These are phyloP conservation scores for Atractosteus spatula DNA, from an alignment of 2,113 vertebrate species.

Conservation along the genomic window DNA sequence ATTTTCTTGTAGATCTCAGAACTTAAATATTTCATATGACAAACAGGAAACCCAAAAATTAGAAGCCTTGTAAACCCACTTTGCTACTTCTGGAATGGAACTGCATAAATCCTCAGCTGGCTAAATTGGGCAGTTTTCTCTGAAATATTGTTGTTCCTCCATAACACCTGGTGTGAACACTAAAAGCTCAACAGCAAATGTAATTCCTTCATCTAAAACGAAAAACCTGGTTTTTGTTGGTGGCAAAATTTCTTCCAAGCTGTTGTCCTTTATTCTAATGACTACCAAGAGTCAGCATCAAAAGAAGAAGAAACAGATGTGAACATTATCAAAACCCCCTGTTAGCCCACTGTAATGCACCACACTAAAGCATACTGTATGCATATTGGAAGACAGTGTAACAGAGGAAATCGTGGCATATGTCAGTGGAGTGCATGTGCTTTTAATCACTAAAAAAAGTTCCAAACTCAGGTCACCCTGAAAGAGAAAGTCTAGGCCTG, in stretches of 20 bases:
- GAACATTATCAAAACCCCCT: not conserved
- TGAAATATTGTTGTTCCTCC: too few relatives aligned
- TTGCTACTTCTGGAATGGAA: too few relatives aligned
- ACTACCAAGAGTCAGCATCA: not conserved
- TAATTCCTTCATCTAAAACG: too few relatives aligned
- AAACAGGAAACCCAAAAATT: too few relatives aligned
- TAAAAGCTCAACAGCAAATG: too few relatives aligned
- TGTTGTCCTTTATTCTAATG: not conserved
- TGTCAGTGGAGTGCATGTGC: not conserved
- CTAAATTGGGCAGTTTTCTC: too few relatives aligned
- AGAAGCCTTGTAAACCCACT: too few relatives aligned
- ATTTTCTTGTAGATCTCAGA: too few relatives aligned
- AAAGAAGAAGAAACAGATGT: constrained; percentile 5
- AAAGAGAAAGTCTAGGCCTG: not conserved
- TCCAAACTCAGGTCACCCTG: not conserved
- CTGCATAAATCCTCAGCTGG: too few relatives aligned
- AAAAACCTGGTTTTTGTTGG: not conserved
- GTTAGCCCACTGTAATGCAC: not conserved
- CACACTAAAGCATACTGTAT: constrained; percentile 1
- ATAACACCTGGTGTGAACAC: too few relatives aligned
- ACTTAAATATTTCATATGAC: too few relatives aligned
- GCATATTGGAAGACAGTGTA: not conserved
- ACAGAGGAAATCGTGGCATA: not conserved
- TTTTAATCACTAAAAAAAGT: not conserved
- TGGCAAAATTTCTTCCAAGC: not conserved